Evolutionary conservation across 2,113 vertebrate species (phyloP).

Genomic region (Caretta caretta): DNA sequence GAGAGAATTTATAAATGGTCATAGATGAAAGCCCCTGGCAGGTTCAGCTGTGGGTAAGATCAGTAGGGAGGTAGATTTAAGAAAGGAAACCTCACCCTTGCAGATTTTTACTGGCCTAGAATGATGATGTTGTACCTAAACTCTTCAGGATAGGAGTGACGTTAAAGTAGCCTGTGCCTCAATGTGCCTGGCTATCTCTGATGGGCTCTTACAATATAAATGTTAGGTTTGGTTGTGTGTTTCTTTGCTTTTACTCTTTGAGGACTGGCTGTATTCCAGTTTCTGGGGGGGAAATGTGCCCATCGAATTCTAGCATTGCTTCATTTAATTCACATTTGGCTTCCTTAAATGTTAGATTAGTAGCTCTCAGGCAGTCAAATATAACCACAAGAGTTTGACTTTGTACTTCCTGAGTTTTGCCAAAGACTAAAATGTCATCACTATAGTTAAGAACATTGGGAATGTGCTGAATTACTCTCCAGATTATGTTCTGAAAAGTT

Average conservation of each 20-base stretch:
- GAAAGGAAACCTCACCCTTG: conserved; percentile 36
- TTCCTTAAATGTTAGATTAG: conserved; percentile 31
- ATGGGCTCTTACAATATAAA: conserved; percentile 9
- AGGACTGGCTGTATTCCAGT: not conserved
- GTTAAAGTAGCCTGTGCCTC: not conserved
- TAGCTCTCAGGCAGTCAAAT: conserved; percentile 28
- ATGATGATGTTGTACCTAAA: not conserved
- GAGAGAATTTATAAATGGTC: not conserved
- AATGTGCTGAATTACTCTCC: conserved; percentile 57
- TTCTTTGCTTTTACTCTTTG: not conserved
- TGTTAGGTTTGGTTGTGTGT: not conserved
- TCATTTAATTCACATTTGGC: conserved; percentile 13
- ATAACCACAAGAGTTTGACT: not conserved
- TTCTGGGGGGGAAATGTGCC: not conserved
- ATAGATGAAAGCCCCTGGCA: not conserved
- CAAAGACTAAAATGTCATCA: conserved; percentile 56
- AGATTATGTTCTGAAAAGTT: conserved; percentile 67
- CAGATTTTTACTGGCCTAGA: conserved; percentile 40
- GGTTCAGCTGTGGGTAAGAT: conserved; percentile 21
- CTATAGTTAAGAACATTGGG: conserved; percentile 15
- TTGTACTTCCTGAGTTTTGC: conserved; percentile 8
- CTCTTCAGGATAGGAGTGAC: not conserved
- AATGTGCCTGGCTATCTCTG: not conserved
- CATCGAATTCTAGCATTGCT: not conserved
- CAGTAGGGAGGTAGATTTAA: not conserved